phyloP scores from a whole-genome alignment of 1,140 invertebrate genomes.

The Galendromus occidentalis region DNA sequence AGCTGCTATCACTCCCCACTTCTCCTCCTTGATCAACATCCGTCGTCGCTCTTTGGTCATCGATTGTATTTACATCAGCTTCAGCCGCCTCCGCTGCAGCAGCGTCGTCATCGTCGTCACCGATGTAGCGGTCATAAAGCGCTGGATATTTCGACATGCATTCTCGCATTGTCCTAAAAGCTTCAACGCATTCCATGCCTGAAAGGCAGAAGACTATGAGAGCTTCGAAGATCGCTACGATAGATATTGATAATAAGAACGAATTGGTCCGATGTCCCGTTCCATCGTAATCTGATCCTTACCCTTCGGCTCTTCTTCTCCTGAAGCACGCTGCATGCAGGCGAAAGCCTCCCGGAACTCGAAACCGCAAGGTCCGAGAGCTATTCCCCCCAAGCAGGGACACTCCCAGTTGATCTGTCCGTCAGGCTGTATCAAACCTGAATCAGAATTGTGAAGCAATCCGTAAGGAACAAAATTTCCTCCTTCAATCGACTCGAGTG shows the following conservation, averaged over 20 bases:
- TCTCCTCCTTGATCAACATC: too few relatives aligned
- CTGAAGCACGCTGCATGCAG: conserved; percentile 81
- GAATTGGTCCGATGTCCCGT: background rate
- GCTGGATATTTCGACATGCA: conserved; percentile 75
- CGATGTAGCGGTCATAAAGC: conserved; percentile 46
- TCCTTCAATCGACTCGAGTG: too few relatives aligned
- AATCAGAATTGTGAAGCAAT: conserved; percentile 28
- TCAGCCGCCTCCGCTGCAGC: background rate
- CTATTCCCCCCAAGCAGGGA: conserved; percentile 84
- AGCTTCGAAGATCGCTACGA: too few relatives aligned
- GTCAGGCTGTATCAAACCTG: conserved; percentile 59
- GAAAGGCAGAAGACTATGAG: background rate
- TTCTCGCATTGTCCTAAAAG: conserved; percentile 73
- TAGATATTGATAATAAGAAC: too few relatives aligned
- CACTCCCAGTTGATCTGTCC: conserved; percentile 93
- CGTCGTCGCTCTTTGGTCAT: too few relatives aligned
- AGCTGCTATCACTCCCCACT: too few relatives aligned
- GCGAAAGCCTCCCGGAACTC: conserved; percentile 81
- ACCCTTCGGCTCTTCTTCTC: conserved; percentile 50
- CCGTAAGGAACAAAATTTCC: too few relatives aligned
- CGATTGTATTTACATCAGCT: too few relatives aligned
- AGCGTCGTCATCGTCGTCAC: conserved; percentile 20
- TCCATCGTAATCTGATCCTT: background rate
- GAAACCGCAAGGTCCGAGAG: conserved; percentile 76
- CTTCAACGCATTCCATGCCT: conserved; percentile 59